Conservation (phyloP, 2,888 invertebrate genomes). For the Tolmerus cingulatus region DNA sequence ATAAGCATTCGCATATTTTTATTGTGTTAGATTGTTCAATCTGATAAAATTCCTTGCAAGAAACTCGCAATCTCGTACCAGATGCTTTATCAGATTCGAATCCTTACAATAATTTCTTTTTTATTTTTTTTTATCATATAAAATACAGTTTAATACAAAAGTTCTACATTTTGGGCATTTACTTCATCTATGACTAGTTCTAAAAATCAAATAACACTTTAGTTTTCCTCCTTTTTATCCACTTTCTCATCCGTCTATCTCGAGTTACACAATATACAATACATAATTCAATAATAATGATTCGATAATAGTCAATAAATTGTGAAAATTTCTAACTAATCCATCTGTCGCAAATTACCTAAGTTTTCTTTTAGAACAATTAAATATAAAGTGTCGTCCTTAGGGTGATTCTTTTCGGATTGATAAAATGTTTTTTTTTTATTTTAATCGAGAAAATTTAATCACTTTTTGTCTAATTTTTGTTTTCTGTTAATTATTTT, state of each 20-base stretch:
- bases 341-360: neutral
- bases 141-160: slow-evolving; percentile 34
- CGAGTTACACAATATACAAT: neutral
- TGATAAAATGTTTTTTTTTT: neutral
- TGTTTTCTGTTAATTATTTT: neutral
- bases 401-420: neutral
- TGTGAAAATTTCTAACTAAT: neutral
- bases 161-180: slow-evolving; percentile 6
- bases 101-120: neutral
- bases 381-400: neutral
- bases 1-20: slow-evolving; percentile 22
- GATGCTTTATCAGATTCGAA: neutral
- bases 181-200: slow-evolving; percentile 19
- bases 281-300: neutral
- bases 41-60: neutral
- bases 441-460: neutral
- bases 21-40: neutral
- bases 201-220: slow-evolving; percentile 26
- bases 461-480: neutral
- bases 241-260: neutral
- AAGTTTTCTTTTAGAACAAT: neutral
- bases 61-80: neutral
- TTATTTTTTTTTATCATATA: slow-evolving; percentile 1
- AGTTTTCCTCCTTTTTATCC: neutral
- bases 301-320: neutral